Base-by-base conservation (phyloP, 1,140 invertebrate genomes). In the Halesus radiatus region DNA sequence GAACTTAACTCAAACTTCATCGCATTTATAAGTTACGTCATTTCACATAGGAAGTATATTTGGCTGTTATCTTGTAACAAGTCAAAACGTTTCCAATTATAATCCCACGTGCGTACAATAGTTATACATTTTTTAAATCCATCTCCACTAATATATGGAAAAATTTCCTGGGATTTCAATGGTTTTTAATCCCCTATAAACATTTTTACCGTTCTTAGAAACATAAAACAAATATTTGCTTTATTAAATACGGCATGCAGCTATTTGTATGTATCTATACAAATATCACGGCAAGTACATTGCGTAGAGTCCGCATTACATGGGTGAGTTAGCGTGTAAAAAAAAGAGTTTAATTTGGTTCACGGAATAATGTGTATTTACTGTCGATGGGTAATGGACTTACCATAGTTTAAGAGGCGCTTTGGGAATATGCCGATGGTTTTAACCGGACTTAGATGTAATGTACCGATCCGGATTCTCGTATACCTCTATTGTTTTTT, bases 281-380 rank as follows among this genome's bases (percentile, higher is more conserved):
- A 66, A 7, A 29, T 16, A 66, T 52, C 37, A 29, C 37, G 18
- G 32, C 68, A 50, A 72, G n/a, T 72, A 50, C 7, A 37, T 66
- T 66, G 29, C 26, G 62, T 52, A 45, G 68, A 22, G 6, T n/a
- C 18, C 68, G 45, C 20, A 72, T 52, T 20, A 23, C 68, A 72
- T 4, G 22, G 70, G 26, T 23, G n/a, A 74, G 70, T 37, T 37
- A 37, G 74, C 56, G 54, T 76, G 56, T 76, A 62, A 76, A 76
- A 50, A 60, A 22, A 29, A 15, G 56, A 50, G 54, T 62, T 62
- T 76, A 76, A 76, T 76, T 76, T 76, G 74, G 37, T 60, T 37
- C 56, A n/a, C 26, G 74, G 32, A 60, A 62, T 76, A 76, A 76
- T 60, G 74, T 62, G 74, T 76, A 76, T 62, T 76, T 76, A 76